Base-by-base conservation (phyloP, 1,140 invertebrate species). In the Hylaeus anthracinus region DNA sequence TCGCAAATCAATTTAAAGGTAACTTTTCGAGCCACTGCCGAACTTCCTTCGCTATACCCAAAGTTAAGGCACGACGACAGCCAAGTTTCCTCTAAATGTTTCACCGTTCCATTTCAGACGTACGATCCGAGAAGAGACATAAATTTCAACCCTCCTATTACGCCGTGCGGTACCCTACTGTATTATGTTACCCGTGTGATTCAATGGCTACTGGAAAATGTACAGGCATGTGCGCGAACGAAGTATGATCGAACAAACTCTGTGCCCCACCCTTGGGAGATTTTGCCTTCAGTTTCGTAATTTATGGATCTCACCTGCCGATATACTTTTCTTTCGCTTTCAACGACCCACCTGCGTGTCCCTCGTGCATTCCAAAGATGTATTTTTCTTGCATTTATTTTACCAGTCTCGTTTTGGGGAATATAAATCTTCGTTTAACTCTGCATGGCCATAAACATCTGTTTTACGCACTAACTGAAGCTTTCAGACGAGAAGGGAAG, bases 161-260 rank as follows among this genome's bases (percentile, higher is more conserved):
- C 65, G 43, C 37, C 56, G 63, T 65, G 37, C 56, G 45, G 15
- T 48, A 41, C 2, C 4, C 58, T 81, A 37, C 39, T 75, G 58
- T 43, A 71, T 14, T 51, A 64, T 43, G 65, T 14, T 51, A 64
- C 43, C 60, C 53, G 41, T 48, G 67, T 41, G 75, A 74, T 79
- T 82, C 39, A 39, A 39, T 39, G 58, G 72, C 80, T 83, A 85
- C 80, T 80, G 81, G 76, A 80, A 85, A 85, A 85, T 80, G 74
- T 80, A 76, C 69, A 51, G 15, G 48, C 53, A 45, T 51, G 9
- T 60, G 45, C 26, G 66, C 58, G 39, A 61, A 45, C 63, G 43
- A 60, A n/a, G 73, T 67, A 45, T 56, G 51, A 63, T 58, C 67
- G 71, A 69, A 67, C 64, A 63, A 79, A 43, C 3, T 43, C 51